Base-by-base conservation (phyloP, 1,140 invertebrate species). In the Lasioglossum albipes region DNA sequence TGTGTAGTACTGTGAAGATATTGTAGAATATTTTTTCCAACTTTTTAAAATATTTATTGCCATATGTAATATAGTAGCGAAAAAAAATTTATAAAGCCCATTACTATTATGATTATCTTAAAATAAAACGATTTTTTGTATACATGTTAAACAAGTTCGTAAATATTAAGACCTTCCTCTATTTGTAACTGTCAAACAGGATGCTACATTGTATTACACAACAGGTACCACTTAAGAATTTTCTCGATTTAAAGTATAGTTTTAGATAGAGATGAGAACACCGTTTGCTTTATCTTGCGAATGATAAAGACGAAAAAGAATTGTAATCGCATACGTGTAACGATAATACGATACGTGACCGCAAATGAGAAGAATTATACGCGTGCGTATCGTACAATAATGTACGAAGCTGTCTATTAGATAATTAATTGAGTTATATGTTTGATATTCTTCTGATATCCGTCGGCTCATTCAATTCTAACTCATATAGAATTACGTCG, bases 121-220 rank as follows among this genome's bases (percentile, higher is more conserved):
- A 66, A 85, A 82, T 84, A 81, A 85, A 85, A 57, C 59, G 54
- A 74, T n/a, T 85, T 85, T 79, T 86, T 85, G 49, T 79, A 79
- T 84, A 67, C 68, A 49, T 71, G 59, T 84, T 79, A 84, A 71
- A 41, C 57, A 27, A 49, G 61, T 41, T 7, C 27, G 49, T 57
- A 69, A 49, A 27, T 71, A 57, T 64, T 65, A 57, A 73, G 52
- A 65, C 57, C 71, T 70, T 70, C 59, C 49, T 49, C 69, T 18
- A 57, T 41, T 2, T 68, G 61, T 31, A 52, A 52, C 20, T 45
- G 22, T 16, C 54, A 7, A 69, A 57, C 9, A 68, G 22, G 10
- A 42, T 45, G 20, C 45, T 2, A 12, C 27, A 31, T 59, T 62
- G 27, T 13, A 22, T 76, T 52, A 10, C 10, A 16, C 31, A 20